Percentiles rank a stretch among this genome's conserved stretches.
These are phyloP conservation scores for Sebastes cheni DNA, from an alignment of 2,797 vertebrate genomes.

Conservation along the genomic window DNA sequence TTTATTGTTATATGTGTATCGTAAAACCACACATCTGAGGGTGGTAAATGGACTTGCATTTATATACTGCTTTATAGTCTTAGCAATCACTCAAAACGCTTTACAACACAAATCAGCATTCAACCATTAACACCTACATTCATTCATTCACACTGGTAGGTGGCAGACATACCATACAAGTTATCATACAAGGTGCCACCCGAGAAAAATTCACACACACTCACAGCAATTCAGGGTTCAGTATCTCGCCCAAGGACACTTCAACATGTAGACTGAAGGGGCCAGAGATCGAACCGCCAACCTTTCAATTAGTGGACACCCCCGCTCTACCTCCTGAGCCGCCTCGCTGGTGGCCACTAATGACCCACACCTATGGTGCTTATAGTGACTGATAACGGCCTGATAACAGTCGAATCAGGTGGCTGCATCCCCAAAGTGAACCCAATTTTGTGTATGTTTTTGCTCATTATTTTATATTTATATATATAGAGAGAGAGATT, in stretches of 20 bases:
- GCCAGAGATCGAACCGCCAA: not conserved
- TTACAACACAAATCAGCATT: not conserved
- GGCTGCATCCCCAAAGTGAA: not conserved
- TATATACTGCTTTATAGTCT: rapidly evolving
- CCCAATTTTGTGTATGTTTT: not conserved
- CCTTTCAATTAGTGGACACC: not conserved
- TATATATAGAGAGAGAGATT: not conserved
- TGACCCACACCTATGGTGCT: not conserved
- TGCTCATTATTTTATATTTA: not conserved
- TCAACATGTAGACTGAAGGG: not conserved
- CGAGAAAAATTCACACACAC: not conserved
- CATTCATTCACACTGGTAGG: too few relatives aligned
- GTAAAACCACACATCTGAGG: not conserved
- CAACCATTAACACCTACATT: rapidly evolving
- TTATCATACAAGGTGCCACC: not conserved
- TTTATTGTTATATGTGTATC: not conserved
- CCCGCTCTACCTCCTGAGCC: not conserved
- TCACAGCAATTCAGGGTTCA: not conserved
- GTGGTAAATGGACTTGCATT: not conserved
- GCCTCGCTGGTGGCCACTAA: not conserved
- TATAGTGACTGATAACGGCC: not conserved
- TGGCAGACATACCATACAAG: not conserved
- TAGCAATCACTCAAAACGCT: rapidly evolving
- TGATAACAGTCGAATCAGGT: not conserved
- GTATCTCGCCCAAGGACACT: not conserved